A percentile compares a stretch with the other conserved stretches of the same genome.
These are phyloP conservation scores for Penaeus japonicus DNA, from an alignment of 1,140 invertebrate genomes.

Conservation along the genomic window DNA sequence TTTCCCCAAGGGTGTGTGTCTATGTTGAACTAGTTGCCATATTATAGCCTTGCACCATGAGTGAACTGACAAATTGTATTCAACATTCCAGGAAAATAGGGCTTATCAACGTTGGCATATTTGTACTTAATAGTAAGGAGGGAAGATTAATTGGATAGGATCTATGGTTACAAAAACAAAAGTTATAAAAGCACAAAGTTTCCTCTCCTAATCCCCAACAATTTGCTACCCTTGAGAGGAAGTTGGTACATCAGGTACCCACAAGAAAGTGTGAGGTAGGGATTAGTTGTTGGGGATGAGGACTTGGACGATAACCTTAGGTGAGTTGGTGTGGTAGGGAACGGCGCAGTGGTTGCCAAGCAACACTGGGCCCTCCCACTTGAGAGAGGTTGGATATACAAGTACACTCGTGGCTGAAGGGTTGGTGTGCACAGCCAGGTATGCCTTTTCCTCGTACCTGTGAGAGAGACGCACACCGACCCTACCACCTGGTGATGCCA, in stretches of 20 bases:
- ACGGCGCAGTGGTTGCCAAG: slow-evolving; percentile 35
- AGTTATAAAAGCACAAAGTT: slow-evolving; percentile 25
- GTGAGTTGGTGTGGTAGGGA: background rate
- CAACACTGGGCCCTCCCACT: background rate
- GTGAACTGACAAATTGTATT: slow-evolving; percentile 23
- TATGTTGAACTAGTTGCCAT: slow-evolving; percentile 52
- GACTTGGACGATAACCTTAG: slow-evolving; percentile 24
- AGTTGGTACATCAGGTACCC: no score
- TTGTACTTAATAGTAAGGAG: slow-evolving; percentile 45
- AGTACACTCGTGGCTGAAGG: slow-evolving; percentile 36
- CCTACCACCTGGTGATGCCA: slow-evolving; percentile 19
- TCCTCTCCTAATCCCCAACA: slow-evolving; percentile 18
- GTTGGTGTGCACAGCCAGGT: background rate
- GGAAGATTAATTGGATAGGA: background rate
- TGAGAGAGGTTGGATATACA: background rate
- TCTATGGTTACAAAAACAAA: no score
- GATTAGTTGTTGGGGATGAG: background rate
- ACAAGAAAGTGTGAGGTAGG: no score
- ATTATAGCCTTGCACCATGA: slow-evolving; percentile 22
- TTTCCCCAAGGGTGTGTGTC: background rate
- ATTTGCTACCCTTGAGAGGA: background rate
- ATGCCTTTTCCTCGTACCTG: background rate
- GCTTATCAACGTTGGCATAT: slow-evolving; percentile 38
- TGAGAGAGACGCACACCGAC: background rate
- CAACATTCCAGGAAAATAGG: slow-evolving; percentile 47